A percentile compares a stretch with the other conserved stretches of the same genome.
Conservation (phyloP, 2,888 invertebrate genomes). For the Loripinus fragilis region DNA sequence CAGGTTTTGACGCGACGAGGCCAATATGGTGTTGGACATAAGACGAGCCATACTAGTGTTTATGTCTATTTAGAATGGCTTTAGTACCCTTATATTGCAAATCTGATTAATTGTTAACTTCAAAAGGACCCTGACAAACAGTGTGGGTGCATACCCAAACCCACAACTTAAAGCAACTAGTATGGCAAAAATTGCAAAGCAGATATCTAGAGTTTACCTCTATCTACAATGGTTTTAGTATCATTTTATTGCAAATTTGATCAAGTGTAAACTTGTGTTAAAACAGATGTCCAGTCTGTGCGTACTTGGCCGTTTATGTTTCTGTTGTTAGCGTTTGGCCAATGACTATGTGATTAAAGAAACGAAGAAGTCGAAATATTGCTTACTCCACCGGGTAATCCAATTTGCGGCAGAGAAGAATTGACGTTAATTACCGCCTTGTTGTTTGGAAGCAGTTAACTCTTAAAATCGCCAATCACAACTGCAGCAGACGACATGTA, state of each 20-base stretch:
- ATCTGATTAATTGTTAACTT: no score
- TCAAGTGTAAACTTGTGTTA: constrained; percentile 25
- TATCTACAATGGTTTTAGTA: constrained; percentile 6
- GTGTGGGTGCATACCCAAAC: no score
- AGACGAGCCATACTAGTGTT: no score
- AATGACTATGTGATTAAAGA: constrained; percentile 46
- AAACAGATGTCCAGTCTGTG: constrained; percentile 49
- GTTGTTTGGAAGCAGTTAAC: constrained; percentile 16
- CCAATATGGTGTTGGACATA: no score
- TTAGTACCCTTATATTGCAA: no score
- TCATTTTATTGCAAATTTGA: constrained; percentile 7
- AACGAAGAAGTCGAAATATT: constrained; percentile 30
- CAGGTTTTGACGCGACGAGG: no score
- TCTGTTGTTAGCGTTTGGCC: constrained; percentile 43
- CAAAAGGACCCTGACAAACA: no score
- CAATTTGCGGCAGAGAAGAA: constrained; percentile 47
- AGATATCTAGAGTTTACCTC: neutral
- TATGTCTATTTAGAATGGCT: no score
- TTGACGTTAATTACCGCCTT: constrained; percentile 50
- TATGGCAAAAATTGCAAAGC: no score
- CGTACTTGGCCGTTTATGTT: constrained; percentile 40
- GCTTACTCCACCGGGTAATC: constrained; percentile 47
- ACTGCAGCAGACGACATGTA: no score
- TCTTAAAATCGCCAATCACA: no score
- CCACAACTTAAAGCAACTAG: no score